A percentile compares a stretch with the other conserved stretches of the same genome.
Evolutionary conservation across 2,113 vertebrate genomes (phyloP).

Genomic region (Pomatorhinus ruficollis): DNA sequence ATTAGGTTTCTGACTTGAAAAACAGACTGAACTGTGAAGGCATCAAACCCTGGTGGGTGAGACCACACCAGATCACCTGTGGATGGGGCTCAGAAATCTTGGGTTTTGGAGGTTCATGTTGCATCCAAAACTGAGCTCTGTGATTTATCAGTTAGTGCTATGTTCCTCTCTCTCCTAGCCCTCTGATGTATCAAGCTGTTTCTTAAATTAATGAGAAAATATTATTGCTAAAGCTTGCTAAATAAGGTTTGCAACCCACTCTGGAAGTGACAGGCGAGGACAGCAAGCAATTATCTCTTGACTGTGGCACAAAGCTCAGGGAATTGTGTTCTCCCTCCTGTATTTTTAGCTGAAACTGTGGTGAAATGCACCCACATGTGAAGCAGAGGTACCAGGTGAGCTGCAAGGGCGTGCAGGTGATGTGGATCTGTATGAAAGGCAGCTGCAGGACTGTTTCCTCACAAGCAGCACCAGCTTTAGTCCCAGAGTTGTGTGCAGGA

Average conservation of each 20-base stretch:
- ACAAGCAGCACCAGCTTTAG: background rate
- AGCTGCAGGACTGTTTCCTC: background rate
- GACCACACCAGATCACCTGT: background rate
- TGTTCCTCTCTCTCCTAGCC: background rate
- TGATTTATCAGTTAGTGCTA: background rate
- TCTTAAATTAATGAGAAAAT: conserved; percentile 12
- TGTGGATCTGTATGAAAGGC: background rate
- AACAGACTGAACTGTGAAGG: conserved; percentile 25
- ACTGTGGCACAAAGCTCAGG: background rate
- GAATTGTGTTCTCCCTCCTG: background rate
- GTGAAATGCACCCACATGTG: background rate
- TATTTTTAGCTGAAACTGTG: background rate
- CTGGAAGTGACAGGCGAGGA: background rate
- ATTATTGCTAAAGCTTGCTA: background rate
- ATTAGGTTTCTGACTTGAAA: conserved; percentile 40
- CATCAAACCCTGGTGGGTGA: background rate
- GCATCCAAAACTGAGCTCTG: background rate
- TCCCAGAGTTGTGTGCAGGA: background rate
- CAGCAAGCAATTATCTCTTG: background rate
- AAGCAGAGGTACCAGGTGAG: background rate
- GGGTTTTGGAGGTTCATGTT: background rate
- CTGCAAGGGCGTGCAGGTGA: background rate
- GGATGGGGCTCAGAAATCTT: background rate
- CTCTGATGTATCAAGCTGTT: background rate
- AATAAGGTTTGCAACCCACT: conserved; percentile 8